Evolutionary conservation across 2,797 vertebrate genomes (phyloP).

Genomic region (Knipowitschia caucasica): DNA sequence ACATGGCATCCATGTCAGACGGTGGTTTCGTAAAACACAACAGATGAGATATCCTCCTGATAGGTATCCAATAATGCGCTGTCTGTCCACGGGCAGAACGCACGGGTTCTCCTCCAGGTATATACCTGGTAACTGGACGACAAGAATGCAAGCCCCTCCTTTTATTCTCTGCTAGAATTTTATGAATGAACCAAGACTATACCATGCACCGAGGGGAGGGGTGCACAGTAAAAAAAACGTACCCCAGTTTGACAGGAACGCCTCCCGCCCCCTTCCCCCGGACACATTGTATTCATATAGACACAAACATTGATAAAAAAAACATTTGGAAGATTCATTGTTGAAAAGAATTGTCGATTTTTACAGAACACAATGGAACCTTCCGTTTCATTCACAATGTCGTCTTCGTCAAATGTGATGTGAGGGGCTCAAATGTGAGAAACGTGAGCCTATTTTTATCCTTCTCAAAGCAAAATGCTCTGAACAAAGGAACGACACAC

Average conservation of each 20-base stretch:
- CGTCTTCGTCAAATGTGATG: conserved; percentile 19
- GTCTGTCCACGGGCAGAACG: conserved; percentile 50
- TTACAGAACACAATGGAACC: background rate
- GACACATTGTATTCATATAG: conserved; percentile 6
- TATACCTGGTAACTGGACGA: conserved; percentile 81
- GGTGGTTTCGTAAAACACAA: conserved; percentile 81
- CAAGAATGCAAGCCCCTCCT: conserved; percentile 77
- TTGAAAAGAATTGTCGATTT: too few species aligned
- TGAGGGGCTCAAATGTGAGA: conserved; percentile 35
- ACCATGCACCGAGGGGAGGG: conserved; percentile 69
- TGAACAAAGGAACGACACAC: conserved; percentile 8
- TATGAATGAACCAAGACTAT: conserved; percentile 84
- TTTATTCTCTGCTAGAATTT: conserved; percentile 82
- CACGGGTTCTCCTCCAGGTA: conserved; percentile 73
- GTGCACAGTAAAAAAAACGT: conserved; percentile 34
- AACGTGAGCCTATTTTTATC: conserved; percentile 51
- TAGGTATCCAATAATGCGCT: conserved; percentile 42
- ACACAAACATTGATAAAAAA: background rate
- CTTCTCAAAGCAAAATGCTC: conserved; percentile 21
- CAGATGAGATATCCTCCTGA: conserved; percentile 31
- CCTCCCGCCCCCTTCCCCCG: conserved; percentile 11
- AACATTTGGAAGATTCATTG: too few species aligned
- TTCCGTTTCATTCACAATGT: conserved; percentile 59
- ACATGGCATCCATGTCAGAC: conserved; percentile 84
- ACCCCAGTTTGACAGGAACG: conserved; percentile 20